A percentile compares a stretch with the other conserved stretches of the same genome.
Evolutionary conservation across 2,113 vertebrate species (phyloP).

Genomic region (Ovibos moschatus): DNA sequence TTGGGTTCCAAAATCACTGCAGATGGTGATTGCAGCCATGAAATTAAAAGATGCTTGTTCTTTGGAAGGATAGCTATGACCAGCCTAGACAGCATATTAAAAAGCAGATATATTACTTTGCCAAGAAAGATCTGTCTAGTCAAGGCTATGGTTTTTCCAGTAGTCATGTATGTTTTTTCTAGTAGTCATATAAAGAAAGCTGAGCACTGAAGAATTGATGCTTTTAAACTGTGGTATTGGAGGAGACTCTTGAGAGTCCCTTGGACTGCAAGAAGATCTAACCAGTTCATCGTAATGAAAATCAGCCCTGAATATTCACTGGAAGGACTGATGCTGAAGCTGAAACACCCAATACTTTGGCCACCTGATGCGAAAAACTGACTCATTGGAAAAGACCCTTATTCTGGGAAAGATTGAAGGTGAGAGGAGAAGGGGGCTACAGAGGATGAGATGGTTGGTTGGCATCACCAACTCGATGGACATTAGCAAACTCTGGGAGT

Average conservation of each 20-base stretch:
- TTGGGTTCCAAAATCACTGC: fast-evolving
- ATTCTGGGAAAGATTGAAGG: neutral
- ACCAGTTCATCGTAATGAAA: neutral
- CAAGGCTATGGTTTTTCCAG: neutral
- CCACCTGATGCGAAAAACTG: neutral
- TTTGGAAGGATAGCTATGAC: neutral
- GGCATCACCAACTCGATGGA: neutral
- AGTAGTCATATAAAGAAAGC: neutral
- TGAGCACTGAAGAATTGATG: neutral
- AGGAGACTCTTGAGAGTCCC: neutral
- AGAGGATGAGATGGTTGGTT: neutral
- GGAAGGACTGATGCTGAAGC: neutral
- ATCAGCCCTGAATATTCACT: neutral
- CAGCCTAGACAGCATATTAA: neutral
- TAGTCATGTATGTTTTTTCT: neutral
- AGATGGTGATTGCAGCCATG: neutral
- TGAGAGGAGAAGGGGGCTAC: neutral
- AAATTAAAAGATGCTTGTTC: neutral
- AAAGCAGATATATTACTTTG: neutral
- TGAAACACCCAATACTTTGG: neutral
- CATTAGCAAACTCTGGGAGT: neutral
- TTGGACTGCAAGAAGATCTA: neutral
- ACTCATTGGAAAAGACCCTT: neutral
- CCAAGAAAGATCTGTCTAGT: neutral
- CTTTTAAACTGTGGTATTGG: neutral